These are phyloP conservation scores for Mus caroli DNA, from an alignment of 2,797 vertebrate genomes.

Conservation along the genomic window DNA sequence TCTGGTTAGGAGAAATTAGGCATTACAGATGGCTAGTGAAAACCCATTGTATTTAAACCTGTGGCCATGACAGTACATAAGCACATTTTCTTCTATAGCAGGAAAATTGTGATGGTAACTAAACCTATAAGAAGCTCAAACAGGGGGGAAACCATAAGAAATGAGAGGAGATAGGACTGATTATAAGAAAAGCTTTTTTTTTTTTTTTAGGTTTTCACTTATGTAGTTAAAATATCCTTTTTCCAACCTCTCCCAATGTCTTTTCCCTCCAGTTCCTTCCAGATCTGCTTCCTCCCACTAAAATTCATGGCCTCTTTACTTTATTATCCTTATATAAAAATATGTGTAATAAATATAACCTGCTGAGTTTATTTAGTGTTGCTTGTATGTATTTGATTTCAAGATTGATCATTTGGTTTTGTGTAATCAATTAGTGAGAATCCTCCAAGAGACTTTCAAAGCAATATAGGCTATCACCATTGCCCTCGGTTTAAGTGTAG, in stretches of 20 bases:
- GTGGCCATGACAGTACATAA: neutral
- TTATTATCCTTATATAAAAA: neutral
- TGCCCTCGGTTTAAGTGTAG: neutral
- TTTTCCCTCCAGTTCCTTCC: neutral
- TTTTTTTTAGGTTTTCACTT: no score
- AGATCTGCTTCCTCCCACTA: neutral
- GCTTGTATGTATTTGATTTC: neutral
- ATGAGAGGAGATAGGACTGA: neutral
- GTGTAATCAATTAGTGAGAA: neutral
- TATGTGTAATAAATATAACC: no score
- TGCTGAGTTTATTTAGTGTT: neutral
- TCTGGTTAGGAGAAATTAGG: neutral
- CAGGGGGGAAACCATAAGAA: neutral
- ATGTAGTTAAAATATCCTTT: neutral
- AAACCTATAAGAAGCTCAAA: slow-evolving; percentile 5
- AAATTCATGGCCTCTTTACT: neutral
- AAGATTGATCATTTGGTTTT: neutral
- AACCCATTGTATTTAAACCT: neutral
- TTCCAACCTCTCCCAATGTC: neutral
- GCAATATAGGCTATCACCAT: no score
- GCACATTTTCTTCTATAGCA: neutral
- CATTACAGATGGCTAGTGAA: neutral
- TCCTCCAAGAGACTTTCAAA: neutral
- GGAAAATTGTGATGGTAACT: neutral
- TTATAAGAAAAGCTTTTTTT: neutral